Evolutionary conservation across 2,797 vertebrate species (phyloP).

Genomic region (Microctenopoma steveboyesi): DNA sequence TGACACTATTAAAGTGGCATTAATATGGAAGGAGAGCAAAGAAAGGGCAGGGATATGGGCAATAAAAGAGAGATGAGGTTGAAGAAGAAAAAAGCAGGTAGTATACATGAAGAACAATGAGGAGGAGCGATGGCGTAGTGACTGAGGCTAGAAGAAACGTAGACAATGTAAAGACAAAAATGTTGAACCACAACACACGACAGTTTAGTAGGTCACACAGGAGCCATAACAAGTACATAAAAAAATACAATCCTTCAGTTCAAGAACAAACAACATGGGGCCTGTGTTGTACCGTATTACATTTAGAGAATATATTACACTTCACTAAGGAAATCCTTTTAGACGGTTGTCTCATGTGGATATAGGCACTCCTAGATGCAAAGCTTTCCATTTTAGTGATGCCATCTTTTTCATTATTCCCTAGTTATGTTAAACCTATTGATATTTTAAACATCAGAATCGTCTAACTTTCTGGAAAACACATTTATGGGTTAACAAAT

Average conservation of each 20-base stretch:
- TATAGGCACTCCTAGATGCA: background rate
- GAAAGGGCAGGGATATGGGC: background rate
- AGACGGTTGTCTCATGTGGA: background rate
- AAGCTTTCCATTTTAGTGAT: background rate
- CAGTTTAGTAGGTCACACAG: slow-evolving; percentile 4
- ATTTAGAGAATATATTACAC: background rate
- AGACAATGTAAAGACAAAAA: slow-evolving; percentile 13
- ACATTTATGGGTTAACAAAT: background rate
- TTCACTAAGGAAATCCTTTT: background rate
- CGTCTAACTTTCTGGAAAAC: background rate
- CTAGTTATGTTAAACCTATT: background rate
- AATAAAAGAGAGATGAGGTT: slow-evolving; percentile 3
- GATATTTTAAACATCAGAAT: background rate
- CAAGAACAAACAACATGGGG: background rate
- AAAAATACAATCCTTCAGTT: slow-evolving; percentile 16
- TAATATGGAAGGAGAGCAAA: slow-evolving; percentile 23
- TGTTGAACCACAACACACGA: background rate
- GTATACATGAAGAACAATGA: slow-evolving; percentile 26
- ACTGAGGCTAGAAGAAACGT: background rate
- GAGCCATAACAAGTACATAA: slow-evolving; percentile 8
- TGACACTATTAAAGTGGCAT: slow-evolving; percentile 76
- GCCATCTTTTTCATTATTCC: background rate
- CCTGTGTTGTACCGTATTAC: slow-evolving; percentile 1
- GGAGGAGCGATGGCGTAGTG: slow-evolving; percentile 1
- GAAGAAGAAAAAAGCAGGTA: slow-evolving; percentile 16